Evolutionary conservation across 2,797 vertebrate species (phyloP), one percentile per base, ranked within the genome.

Genomic region (Typhlichthys subterraneus): DNA sequence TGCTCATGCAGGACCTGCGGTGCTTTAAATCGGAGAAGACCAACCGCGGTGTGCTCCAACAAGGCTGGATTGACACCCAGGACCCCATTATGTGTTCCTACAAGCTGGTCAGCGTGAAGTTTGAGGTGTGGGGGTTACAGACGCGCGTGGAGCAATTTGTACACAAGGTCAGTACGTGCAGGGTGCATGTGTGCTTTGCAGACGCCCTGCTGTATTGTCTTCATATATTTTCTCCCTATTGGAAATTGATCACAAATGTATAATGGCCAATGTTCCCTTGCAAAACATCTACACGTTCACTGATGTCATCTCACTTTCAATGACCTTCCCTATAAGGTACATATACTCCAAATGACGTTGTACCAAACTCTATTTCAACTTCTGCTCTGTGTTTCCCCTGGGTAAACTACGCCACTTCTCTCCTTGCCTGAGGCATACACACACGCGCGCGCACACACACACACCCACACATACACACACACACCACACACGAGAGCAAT

Each of bases 121-220:
- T 99, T 12, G 97, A 99, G 89, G 97, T 99, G 79, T 99, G 98
- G 98, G 97, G 98, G 55, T 95, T 99, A 82, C 98, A 99, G 85
- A 99, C 96, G 7, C 94, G 97, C 57, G 97, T 99, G 84, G 97
- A 99, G 88, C 98, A 99, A 81, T 99, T 97, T 77, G 95, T 99
- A 9, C 97, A 99, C 89, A 99, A 99, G 96, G 98, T 98, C 55
- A 90, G 93, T 38, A 38, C 33, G 33, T 38, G 5, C 33, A 38
- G 33, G 33, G 6, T 38, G 8, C 33, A 6, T 38, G 33, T 38
- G 5, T 6, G 33, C 8, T 38, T 38, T 38, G 8, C 33, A 38
- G 33, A 38, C 8, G 33, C 33, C 23, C 5, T 6, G 33, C 8
- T 9, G 8, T 38, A 6, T 6, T 38, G 1, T 38, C 8, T 1